Conservation (phyloP, 2,888 invertebrate genomes). For the Archaeoteleia sp. region DNA sequence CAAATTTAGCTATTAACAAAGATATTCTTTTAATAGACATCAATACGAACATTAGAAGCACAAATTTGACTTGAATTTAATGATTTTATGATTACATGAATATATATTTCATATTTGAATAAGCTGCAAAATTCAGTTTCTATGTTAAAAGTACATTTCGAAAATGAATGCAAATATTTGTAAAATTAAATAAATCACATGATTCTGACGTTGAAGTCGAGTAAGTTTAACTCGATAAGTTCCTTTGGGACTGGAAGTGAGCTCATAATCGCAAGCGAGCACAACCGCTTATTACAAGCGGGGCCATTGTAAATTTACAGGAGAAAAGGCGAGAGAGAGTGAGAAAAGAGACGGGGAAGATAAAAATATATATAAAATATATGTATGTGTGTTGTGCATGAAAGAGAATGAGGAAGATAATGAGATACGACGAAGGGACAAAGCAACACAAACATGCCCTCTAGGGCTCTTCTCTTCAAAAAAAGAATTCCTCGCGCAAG, state of each 20-base stretch:
- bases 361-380: conserved; percentile 10
- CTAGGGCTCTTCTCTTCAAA: conserved; percentile 41
- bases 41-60: too few relatives aligned
- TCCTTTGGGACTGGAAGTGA: conserved; percentile 60
- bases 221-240: conserved; percentile 58
- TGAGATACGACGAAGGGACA: conserved; percentile 55
- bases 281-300: conserved; percentile 64
- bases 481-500: not conserved
- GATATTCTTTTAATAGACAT: too few relatives aligned
- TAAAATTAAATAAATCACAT: conserved; percentile 6
- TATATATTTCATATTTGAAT: too few relatives aligned
- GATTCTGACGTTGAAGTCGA: conserved; percentile 13
- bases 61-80: too few relatives aligned
- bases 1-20: too few relatives aligned
- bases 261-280: conserved; percentile 62
- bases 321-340: conserved; percentile 30
- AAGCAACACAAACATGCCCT: conserved; percentile 55
- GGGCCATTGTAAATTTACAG: conserved; percentile 63
- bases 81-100: too few relatives aligned
- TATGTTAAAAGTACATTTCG: too few relatives aligned
- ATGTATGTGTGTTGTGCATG: conserved; percentile 11
- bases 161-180: not conserved
- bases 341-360: conserved; percentile 29
- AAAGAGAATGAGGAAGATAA: conserved; percentile 22
- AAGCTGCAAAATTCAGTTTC: too few relatives aligned